A percentile compares a stretch with the other conserved stretches of the same genome.
Conservation (phyloP, 2,797 vertebrate genomes). For the Spinibarbus caldwelli region DNA sequence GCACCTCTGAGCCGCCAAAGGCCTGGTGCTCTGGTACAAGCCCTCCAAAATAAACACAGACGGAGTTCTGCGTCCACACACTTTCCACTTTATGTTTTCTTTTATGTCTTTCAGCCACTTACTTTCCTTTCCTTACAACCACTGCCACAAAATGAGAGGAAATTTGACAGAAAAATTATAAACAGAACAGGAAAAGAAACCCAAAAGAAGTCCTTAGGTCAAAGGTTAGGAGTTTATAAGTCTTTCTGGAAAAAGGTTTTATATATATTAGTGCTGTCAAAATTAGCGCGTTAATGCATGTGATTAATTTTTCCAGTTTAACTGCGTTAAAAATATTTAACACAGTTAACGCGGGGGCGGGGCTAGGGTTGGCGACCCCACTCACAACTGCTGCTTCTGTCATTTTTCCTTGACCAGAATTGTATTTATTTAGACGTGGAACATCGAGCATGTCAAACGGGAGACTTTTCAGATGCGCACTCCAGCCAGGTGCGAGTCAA, state of each 20-base stretch:
- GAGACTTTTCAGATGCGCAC: no score
- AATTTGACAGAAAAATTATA: slow-evolving; percentile 53
- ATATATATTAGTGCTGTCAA: no score
- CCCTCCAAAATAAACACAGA: slow-evolving; percentile 83
- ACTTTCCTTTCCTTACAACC: slow-evolving; percentile 44
- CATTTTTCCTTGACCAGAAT: no score
- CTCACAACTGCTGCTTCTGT: no score
- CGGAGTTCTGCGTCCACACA: slow-evolving; percentile 62
- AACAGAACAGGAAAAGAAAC: slow-evolving; percentile 56
- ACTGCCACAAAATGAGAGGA: slow-evolving; percentile 63
- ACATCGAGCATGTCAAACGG: no score
- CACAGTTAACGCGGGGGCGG: no score
- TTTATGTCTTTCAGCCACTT: slow-evolving; percentile 60
- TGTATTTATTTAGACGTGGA: no score
- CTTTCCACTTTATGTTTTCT: slow-evolving; percentile 26
- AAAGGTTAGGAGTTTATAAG: not conserved
- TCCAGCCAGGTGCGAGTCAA: no score
- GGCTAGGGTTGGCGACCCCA: no score
- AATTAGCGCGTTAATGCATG: no score
- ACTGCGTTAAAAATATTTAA: no score
- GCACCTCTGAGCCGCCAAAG: slow-evolving; percentile 52
- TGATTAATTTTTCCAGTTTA: no score
- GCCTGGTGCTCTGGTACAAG: slow-evolving; percentile 59
- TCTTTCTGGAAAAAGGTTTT: not conserved
- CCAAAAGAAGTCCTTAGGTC: slow-evolving; percentile 28